These are phyloP conservation scores for Myotis findleyi DNA, from an alignment of 2,797 vertebrate genomes.

Conservation along the genomic window DNA sequence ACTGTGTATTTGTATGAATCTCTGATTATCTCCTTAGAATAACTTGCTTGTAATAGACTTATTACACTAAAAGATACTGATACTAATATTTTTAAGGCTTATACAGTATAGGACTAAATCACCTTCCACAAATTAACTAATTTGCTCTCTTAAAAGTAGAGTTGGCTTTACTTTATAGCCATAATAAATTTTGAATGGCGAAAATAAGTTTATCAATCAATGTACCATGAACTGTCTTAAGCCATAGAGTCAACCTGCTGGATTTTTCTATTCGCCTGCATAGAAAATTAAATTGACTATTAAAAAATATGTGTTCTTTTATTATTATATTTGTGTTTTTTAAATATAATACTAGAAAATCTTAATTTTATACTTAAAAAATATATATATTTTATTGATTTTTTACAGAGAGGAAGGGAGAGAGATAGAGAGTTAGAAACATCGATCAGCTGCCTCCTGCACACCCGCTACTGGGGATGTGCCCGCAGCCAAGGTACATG, in stretches of 20 bases:
- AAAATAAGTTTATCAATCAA: conserved; percentile 55
- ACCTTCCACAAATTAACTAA: background rate
- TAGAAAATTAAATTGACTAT: conserved; percentile 34
- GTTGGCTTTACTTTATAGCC: background rate
- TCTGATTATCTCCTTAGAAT: conserved; percentile 9
- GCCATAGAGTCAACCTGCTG: background rate
- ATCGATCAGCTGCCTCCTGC: too few relatives aligned
- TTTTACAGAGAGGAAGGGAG: too few relatives aligned
- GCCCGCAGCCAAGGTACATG: too few relatives aligned
- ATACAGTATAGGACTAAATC: background rate
- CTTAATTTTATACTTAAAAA: conserved; percentile 10
- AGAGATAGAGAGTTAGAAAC: too few relatives aligned
- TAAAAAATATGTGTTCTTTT: background rate
- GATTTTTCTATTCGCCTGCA: conserved; percentile 12
- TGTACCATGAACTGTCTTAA: background rate
- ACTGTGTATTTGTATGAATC: background rate
- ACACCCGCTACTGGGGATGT: too few relatives aligned
- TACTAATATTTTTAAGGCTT: background rate
- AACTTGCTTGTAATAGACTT: background rate
- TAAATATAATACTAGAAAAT: background rate
- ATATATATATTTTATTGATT: too few relatives aligned
- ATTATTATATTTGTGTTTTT: background rate
- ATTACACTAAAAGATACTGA: background rate
- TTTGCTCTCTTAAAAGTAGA: background rate
- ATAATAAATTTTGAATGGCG: background rate